phyloP scores from a whole-genome alignment of 2,113 vertebrate species.

The Nycticorax nycticorax region DNA sequence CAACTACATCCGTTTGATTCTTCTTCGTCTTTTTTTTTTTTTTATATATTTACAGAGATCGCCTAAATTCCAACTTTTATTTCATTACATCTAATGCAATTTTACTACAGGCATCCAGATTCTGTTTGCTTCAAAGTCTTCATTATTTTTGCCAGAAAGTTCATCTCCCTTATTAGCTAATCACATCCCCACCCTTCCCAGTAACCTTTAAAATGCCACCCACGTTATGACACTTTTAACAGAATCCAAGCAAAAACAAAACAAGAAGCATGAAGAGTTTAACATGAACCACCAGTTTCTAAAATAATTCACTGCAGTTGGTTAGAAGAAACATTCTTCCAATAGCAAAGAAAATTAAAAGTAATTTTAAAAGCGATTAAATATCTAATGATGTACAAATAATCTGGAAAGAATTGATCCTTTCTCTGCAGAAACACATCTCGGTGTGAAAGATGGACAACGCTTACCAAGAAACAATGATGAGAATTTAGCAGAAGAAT shows the following conservation, averaged over 20 bases:
- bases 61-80: neutral
- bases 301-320: neutral
- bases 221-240: slow-evolving; percentile 42
- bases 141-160: slow-evolving; percentile 35
- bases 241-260: slow-evolving; percentile 2
- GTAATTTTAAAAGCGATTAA: neutral
- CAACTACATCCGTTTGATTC: slow-evolving; percentile 10
- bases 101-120: slow-evolving; percentile 36
- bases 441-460: neutral
- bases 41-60: neutral
- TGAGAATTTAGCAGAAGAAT: neutral
- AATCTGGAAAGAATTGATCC: neutral
- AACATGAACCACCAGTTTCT: neutral
- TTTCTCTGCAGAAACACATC: neutral
- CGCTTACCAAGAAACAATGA: neutral
- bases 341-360: neutral
- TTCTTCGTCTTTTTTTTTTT: neutral
- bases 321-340: neutral
- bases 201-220: slow-evolving; percentile 59
- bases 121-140: slow-evolving; percentile 48
- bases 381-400: neutral
- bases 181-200: slow-evolving; percentile 44
- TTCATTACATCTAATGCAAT: slow-evolving; percentile 34
- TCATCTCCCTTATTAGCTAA: slow-evolving; percentile 48
- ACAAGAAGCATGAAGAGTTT: neutral